Percentiles rank a stretch among this genome's conserved stretches.
Conservation (phyloP, 2,888 invertebrate genomes). For the Polydesmus complanatus region DNA sequence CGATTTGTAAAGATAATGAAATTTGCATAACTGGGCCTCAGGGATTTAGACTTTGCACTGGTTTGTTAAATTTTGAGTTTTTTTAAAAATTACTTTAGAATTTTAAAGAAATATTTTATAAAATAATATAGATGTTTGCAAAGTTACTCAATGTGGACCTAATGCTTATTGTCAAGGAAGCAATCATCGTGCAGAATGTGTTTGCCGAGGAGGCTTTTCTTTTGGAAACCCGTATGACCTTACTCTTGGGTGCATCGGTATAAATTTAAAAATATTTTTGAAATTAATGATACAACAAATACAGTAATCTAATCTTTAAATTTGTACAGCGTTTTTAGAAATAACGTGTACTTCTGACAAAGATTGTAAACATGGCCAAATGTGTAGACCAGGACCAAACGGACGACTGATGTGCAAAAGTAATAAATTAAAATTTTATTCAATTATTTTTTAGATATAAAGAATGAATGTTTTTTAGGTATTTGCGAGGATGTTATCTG, state of each 20-base stretch:
- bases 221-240: constrained; percentile 66
- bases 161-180: constrained; percentile 23
- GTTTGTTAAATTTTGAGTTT: background rate
- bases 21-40: constrained; percentile 44
- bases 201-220: constrained; percentile 36
- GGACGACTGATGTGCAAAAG: constrained; percentile 23
- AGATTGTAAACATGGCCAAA: constrained; percentile 22
- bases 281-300: background rate
- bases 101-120: background rate
- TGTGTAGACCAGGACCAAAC: constrained; percentile 21
- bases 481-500: constrained; percentile 51
- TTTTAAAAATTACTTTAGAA: background rate
- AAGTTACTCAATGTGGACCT: constrained; percentile 24
- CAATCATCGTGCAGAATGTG: constrained; percentile 23
- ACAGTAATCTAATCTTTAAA: background rate
- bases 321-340: constrained; percentile 10
- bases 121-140: constrained; percentile 22
- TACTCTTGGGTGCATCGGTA: constrained; percentile 54
- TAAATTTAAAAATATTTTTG: constrained; percentile 5
- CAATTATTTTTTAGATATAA: background rate
- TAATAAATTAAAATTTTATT: constrained; percentile 6
- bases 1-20: constrained; percentile 59
- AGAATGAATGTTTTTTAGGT: constrained; percentile 3
- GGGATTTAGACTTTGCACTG: constrained; percentile 16
- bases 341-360: constrained; percentile 18